Base-by-base conservation (phyloP, 2,113 vertebrate species). In the Heterocephalus glaber region DNA sequence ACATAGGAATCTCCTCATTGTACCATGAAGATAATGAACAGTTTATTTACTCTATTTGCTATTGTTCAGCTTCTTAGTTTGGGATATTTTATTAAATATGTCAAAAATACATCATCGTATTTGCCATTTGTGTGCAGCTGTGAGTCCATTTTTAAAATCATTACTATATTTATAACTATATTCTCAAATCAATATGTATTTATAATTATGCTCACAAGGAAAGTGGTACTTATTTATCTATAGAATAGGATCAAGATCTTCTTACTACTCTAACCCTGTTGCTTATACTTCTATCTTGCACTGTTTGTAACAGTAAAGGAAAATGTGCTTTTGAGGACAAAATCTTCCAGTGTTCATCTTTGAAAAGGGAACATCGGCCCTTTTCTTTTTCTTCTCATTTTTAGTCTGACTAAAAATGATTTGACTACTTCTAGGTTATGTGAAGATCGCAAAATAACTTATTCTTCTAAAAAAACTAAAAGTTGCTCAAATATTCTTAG, bases 381-480 rank as follows among this genome's bases (percentile, higher is more conserved):
- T 30, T 76, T 30, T 49, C 63, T 87, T 70, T 56, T 80, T 79
- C 58, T 74, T 96, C 68, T 87, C 58, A 47, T 76, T 86, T 81
- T 79, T 95, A 74, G 38, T 94, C 56, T 84, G 49, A 88, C 17
- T 85, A 7, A 63, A 93, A 81, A 33, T 86, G 14, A 92, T 90
- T 94, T 94, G 30, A 90, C 5, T 5, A 66, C 26, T 90, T 92
- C 94, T 80, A 49, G 92, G 12, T 92, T 95, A 68, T 86, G 28
- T 89, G 30, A 90, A 16, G 1, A 3, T 90, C 10, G 0, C 6
- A 33, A 91, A 81, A 49, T 86, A 56, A 80, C 7, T 56, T 72
- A 60, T 94, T 83, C 22, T 47, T 60, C 10, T 54, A 54, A 56
- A 2, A 24, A 47, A 91, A 72, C 35, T 74, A 26, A 28, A 52